Conservation (phyloP, 2,888 invertebrate genomes). For the Cheilosia vulpina region DNA sequence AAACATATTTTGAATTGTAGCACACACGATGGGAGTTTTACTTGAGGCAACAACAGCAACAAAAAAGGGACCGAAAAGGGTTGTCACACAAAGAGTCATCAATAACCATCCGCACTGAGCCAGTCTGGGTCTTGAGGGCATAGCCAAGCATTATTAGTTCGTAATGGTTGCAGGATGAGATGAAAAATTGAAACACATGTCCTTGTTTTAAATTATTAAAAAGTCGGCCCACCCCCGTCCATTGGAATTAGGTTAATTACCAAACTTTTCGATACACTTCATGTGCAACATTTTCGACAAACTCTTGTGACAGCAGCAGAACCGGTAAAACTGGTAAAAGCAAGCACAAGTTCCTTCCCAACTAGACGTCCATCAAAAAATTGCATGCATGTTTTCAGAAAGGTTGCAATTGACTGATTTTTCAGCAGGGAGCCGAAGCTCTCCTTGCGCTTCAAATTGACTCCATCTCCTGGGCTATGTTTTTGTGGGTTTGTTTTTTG, state of each 20-base stretch:
- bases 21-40: constrained; percentile 7
- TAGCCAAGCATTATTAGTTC: constrained; percentile 5
- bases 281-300: not conserved
- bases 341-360: not conserved
- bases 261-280: constrained; percentile 1
- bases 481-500: constrained; percentile 21
- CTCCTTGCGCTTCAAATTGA: constrained; percentile 18
- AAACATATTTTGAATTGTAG: constrained; percentile 36
- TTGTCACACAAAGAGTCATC: constrained; percentile 36
- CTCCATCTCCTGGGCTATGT: not conserved
- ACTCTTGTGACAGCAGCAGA: constrained; percentile 12
- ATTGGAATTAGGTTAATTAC: not conserved
- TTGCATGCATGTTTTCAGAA: constrained; percentile 51
- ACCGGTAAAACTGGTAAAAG: not conserved
- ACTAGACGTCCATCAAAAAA: constrained; percentile 61
- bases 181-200: constrained; percentile 14
- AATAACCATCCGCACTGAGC: constrained; percentile 23
- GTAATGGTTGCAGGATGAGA: constrained; percentile 24
- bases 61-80: constrained; percentile 34
- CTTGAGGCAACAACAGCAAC: not conserved
- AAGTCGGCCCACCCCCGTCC: not conserved
- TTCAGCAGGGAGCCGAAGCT: constrained; percentile 31
- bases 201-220: not conserved
- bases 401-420: constrained; percentile 68
- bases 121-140: constrained; percentile 13